Evolutionary conservation across 2,797 vertebrate species (phyloP).

Genomic region (Alfaro cultratus): DNA sequence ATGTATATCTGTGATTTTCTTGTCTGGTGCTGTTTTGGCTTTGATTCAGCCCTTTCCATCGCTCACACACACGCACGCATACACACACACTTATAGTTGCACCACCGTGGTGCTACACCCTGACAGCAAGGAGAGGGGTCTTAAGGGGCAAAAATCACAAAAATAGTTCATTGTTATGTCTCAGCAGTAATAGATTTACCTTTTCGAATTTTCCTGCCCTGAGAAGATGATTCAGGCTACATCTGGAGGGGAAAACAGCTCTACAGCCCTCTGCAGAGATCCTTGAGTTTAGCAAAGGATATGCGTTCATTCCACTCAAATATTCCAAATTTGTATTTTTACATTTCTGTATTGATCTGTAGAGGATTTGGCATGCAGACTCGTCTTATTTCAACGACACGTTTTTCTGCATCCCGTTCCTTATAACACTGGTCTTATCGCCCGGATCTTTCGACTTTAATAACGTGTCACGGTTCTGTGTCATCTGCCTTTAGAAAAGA

Average conservation of each 20-base stretch:
- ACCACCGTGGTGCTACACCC: neutral
- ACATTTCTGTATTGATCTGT: neutral
- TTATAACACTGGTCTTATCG: slow-evolving; percentile 9
- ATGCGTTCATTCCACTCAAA: neutral
- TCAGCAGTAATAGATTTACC: neutral
- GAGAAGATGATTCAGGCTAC: slow-evolving; percentile 1
- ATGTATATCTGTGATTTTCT: slow-evolving; percentile 7
- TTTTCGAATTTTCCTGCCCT: neutral
- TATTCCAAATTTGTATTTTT: neutral
- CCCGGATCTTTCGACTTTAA: slow-evolving; percentile 1
- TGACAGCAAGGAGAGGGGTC: neutral
- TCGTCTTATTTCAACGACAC: neutral
- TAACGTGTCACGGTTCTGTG: slow-evolving; percentile 16
- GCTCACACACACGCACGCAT: neutral
- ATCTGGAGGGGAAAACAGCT: slow-evolving; percentile 12
- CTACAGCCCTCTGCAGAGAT: neutral
- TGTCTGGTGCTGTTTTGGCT: neutral
- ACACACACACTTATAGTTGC: neutral
- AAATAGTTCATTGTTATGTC: neutral
- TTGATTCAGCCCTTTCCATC: neutral
- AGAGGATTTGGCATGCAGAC: neutral
- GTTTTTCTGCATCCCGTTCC: neutral
- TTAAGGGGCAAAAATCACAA: slow-evolving; percentile 13
- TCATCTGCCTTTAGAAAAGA: slow-evolving; percentile 1
- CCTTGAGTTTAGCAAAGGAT: neutral